phyloP scores from a whole-genome alignment of 2,113 vertebrate genomes.

The Chaenocephalus aceratus region DNA sequence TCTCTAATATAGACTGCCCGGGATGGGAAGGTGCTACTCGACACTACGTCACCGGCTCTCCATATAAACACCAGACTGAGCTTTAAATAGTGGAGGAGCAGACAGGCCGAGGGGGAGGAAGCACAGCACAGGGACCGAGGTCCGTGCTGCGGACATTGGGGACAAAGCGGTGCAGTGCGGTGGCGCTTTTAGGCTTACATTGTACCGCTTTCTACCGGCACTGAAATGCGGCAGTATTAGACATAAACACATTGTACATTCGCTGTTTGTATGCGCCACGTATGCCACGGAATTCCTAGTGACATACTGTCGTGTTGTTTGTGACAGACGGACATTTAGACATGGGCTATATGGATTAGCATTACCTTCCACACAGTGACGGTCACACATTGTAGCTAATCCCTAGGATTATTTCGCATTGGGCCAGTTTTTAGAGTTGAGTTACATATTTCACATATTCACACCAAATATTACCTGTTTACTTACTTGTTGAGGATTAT shows the following conservation, averaged over 20 bases:
- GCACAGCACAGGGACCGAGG: constrained; percentile 30
- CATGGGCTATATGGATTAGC: neutral
- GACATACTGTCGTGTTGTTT: neutral
- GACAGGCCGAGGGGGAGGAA: constrained; percentile 61
- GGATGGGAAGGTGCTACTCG: constrained; percentile 97
- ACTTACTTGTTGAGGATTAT: neutral
- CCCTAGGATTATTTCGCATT: neutral
- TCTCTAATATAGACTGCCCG: constrained; percentile 99
- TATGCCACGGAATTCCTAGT: neutral
- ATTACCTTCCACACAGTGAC: neutral
- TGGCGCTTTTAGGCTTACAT: neutral
- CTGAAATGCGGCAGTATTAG: neutral
- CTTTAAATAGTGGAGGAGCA: constrained; percentile 95
- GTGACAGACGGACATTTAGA: neutral
- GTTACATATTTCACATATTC: neutral
- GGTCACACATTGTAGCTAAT: neutral
- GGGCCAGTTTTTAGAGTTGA: neutral
- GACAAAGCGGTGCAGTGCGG: neutral
- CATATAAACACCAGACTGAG: constrained; percentile 95
- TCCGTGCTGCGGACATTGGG: constrained; percentile 56
- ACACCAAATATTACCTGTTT: neutral
- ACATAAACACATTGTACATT: neutral
- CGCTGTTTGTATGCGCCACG: neutral
- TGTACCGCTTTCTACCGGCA: neutral
- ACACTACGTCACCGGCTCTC: constrained; percentile 94